These are phyloP conservation scores for Lindbergichthys nudifrons DNA, from an alignment of 2,797 vertebrate genomes.

Conservation along the genomic window DNA sequence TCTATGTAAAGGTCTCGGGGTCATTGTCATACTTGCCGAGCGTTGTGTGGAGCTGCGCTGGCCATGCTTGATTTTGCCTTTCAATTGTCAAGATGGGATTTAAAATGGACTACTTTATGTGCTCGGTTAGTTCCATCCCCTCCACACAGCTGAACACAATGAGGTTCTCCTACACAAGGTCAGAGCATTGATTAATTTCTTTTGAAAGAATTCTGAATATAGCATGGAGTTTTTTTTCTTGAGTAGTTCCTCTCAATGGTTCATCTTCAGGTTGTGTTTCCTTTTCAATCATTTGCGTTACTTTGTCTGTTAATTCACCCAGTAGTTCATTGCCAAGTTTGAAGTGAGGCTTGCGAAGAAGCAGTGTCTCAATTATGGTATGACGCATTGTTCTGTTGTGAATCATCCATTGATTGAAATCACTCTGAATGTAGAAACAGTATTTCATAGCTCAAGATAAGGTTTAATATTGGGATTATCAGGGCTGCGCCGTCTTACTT, in stretches of 20 bases:
- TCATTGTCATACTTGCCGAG: constrained; percentile 43
- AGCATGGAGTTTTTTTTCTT: neutral
- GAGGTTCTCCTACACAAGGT: constrained; percentile 35
- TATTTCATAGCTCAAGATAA: neutral
- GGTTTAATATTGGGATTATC: neutral
- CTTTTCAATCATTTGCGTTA: constrained; percentile 3
- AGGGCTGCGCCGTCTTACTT: too few species aligned
- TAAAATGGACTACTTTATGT: constrained; percentile 44
- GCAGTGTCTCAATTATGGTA: constrained; percentile 6
- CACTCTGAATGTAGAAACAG: constrained; percentile 15
- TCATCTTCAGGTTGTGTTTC: neutral
- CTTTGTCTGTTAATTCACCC: constrained; percentile 21
- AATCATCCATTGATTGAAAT: constrained; percentile 29
- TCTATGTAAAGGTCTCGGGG: constrained; percentile 32
- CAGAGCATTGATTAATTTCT: constrained; percentile 43
- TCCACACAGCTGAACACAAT: constrained; percentile 15
- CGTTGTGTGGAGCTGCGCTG: constrained; percentile 9
- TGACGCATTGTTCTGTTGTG: neutral
- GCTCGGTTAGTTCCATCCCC: constrained; percentile 34
- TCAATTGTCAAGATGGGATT: constrained; percentile 34
- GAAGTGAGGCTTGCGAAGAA: constrained; percentile 9
- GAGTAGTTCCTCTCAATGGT: constrained; percentile 13
- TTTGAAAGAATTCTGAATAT: constrained; percentile 22
- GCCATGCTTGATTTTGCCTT: constrained; percentile 27
- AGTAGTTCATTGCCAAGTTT: constrained; percentile 39